phyloP scores from a whole-genome alignment of 2,888 invertebrate genomes.

The Chymomyza amoena region DNA sequence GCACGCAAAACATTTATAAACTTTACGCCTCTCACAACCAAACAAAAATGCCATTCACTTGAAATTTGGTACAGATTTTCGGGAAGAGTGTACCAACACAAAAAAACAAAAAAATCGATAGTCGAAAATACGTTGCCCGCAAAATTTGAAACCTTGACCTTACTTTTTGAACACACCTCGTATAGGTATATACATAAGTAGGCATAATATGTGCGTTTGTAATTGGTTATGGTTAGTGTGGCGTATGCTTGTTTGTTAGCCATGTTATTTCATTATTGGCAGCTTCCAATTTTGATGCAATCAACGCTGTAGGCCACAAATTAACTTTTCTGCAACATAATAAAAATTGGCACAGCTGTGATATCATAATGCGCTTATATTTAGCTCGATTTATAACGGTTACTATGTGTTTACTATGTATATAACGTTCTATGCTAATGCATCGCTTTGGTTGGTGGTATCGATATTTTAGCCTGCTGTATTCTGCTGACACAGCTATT shows the following conservation, averaged over 20 bases:
- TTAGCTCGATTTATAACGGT: background rate
- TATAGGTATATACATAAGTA: no score
- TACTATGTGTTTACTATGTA: background rate
- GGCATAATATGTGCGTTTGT: no score
- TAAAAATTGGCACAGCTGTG: background rate
- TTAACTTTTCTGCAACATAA: constrained; percentile 2
- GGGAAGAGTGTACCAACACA: no score
- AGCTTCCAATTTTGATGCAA: background rate
- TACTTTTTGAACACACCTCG: no score
- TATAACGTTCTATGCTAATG: background rate
- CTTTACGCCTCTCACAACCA: no score
- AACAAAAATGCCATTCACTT: no score
- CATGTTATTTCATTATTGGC: constrained; percentile 12
- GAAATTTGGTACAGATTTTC: no score
- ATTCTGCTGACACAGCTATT: constrained; percentile 5
- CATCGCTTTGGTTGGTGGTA: background rate
- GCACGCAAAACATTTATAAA: no score
- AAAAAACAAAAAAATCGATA: no score
- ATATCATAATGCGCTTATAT: constrained; percentile 1
- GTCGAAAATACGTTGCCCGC: no score
- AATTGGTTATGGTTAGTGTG: background rate
- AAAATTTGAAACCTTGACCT: no score
- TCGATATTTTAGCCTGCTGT: background rate
- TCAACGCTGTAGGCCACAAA: background rate
- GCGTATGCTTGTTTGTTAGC: constrained; percentile 22